Conservation (phyloP, 2,888 invertebrate species). For the Mallateleia sp. region DNA sequence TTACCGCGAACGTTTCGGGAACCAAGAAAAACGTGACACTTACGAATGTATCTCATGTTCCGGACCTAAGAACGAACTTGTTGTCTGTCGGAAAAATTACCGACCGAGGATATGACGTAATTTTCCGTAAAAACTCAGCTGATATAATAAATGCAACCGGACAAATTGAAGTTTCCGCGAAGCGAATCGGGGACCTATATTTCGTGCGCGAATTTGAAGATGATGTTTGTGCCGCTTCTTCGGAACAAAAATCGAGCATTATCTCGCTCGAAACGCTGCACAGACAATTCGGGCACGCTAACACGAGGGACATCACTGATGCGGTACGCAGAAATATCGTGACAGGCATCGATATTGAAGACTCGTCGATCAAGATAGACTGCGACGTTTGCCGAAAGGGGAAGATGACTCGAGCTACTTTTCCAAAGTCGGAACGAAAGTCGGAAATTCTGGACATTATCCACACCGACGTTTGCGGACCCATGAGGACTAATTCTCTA, state of each 20-base stretch:
- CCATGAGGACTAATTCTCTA: too few relatives aligned
- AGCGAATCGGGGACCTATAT: slow-evolving; percentile 43
- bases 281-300: slow-evolving; percentile 3
- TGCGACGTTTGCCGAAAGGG: slow-evolving; percentile 28
- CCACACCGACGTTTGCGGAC: too few relatives aligned
- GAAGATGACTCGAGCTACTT: slow-evolving; percentile 45
- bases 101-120: slow-evolving; percentile 33
- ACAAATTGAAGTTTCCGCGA: slow-evolving; percentile 18
- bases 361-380: not conserved
- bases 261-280: not conserved
- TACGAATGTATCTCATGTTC: slow-evolving; percentile 25
- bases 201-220: slow-evolving; percentile 35
- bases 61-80: slow-evolving; percentile 55
- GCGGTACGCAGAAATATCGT: not conserved
- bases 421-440: too few relatives aligned
- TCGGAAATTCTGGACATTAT: too few relatives aligned
- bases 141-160: slow-evolving; percentile 18
- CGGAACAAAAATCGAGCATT: not conserved
- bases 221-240: slow-evolving; percentile 1
- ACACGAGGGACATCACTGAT: not conserved
- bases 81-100: slow-evolving; percentile 55
- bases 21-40: slow-evolving; percentile 13
- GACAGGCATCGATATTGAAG: not conserved
- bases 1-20: slow-evolving; percentile 13
- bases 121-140: slow-evolving; percentile 24